Evolutionary conservation across 2,888 invertebrate genomes (phyloP), one percentile per base, ranked within the genome.

Genomic region (Allygus modestus): DNA sequence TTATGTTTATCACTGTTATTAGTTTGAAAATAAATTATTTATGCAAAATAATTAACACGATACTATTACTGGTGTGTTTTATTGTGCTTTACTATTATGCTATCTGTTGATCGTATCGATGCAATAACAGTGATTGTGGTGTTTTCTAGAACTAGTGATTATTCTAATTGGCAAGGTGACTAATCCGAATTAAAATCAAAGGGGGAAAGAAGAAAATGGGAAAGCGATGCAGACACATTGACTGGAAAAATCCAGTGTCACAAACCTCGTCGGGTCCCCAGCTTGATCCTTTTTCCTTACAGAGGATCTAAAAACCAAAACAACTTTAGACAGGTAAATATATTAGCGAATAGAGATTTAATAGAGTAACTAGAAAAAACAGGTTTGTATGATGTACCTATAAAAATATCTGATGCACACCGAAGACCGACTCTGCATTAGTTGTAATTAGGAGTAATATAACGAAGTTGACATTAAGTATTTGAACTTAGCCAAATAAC

Each of bases 291-390:
- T 69, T 69, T 82, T 82, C 69, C 82, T 82, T 26, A 82, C 82
- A 28, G 69, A 46, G 82, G 82, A 82, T 82, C 82, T 82, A 82
- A 82, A 82, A 82, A 82, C 46, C 82, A 82, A 43, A 82, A 82
- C 11, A 82, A 82, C 28, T 77, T 77, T 26, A 77, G 46, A 77
- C 41, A 71, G 41, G 17, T 37, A 26, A 20, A 71, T 37, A 71
- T 23, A 71, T 37, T 11, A 31, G 23, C n/a, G n/a, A n/a, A n/a
- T 61, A 23, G 61, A 23, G 46, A 7, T 37, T 37, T 37, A 37
- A n/a, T n/a, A n/a, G n/a, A n/a, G n/a, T n/a, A n/a, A n/a, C n/a
- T n/a, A n/a, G n/a, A n/a, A n/a, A n/a, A n/a, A n/a, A n/a, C n/a
- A n/a, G n/a, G n/a, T n/a, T n/a, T n/a, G n/a, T n/a, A n/a, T n/a